Evolutionary conservation across 2,888 invertebrate genomes (phyloP).

Genomic region (Dexiosoma caninum): DNA sequence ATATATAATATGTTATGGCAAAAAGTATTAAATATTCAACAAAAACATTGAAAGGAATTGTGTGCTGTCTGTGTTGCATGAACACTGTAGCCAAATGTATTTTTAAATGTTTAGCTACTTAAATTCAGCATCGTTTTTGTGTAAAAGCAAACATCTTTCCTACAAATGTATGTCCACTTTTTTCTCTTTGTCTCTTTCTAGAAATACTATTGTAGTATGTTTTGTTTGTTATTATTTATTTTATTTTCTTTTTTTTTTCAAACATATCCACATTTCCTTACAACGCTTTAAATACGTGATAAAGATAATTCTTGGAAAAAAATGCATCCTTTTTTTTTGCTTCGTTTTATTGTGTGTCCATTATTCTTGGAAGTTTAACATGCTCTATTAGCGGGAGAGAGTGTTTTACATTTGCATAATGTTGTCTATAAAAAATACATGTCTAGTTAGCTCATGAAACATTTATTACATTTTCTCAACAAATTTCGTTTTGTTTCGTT

Average conservation of each 20-base stretch:
- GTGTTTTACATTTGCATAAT: slow-evolving; percentile 63
- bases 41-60: slow-evolving; percentile 15
- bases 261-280: slow-evolving; percentile 58
- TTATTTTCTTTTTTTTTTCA: slow-evolving; percentile 8
- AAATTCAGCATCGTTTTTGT: slow-evolving; percentile 38
- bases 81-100: slow-evolving; percentile 21
- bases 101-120: slow-evolving; percentile 58
- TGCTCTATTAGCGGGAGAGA: slow-evolving; percentile 64
- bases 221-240: background rate
- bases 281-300: slow-evolving; percentile 63
- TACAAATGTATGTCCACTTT: slow-evolving; percentile 3
- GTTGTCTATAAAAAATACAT: slow-evolving; percentile 50
- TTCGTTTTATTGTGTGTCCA: slow-evolving; percentile 44
- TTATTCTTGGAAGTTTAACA: slow-evolving; percentile 62
- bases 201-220: slow-evolving; percentile 13
- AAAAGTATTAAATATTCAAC: background rate
- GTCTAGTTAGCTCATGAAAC: slow-evolving; percentile 44
- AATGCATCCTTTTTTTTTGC: slow-evolving; percentile 47
- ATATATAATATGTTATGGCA: too few species aligned
- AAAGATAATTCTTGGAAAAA: slow-evolving; percentile 61
- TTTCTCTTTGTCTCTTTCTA: slow-evolving; percentile 5
- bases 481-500: background rate
- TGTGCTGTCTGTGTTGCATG: slow-evolving; percentile 21
- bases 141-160: background rate
- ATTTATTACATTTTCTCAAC: background rate